A percentile compares a stretch with the other conserved stretches of the same genome.
Conservation (phyloP, 2,113 vertebrate species). For the Fregata magnificens region DNA sequence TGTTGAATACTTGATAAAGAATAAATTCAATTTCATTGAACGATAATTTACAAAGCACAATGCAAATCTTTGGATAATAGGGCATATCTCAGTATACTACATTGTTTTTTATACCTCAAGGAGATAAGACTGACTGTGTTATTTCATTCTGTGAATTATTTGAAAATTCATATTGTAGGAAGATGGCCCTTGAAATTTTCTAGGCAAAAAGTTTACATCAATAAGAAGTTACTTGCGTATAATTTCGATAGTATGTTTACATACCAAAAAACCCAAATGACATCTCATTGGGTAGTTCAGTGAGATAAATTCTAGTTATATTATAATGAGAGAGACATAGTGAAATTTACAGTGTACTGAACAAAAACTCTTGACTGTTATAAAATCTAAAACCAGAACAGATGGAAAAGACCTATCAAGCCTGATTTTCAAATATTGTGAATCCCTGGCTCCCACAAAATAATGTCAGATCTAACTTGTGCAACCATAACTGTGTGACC, state of each 20-base stretch:
- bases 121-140: neutral
- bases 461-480: neutral
- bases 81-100: neutral
- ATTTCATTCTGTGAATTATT: neutral
- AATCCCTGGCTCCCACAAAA: neutral
- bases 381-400: neutral
- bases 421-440: neutral
- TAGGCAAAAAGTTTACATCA: neutral
- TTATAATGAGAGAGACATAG: neutral
- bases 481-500: rapidly evolving
- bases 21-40: slow-evolving; percentile 42
- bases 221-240: neutral
- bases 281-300: neutral
- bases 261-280: neutral
- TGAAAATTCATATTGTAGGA: neutral
- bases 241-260: neutral
- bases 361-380: neutral
- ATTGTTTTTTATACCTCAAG: neutral
- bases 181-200: neutral
- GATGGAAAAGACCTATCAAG: neutral
- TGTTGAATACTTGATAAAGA: slow-evolving; percentile 61
- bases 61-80: neutral
- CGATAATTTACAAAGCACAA: slow-evolving; percentile 35
- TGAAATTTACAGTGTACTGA: neutral
- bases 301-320: neutral